These are phyloP conservation scores for Cataglyphis albicans DNA, from an alignment of 2,888 invertebrate genomes.

Conservation along the genomic window DNA sequence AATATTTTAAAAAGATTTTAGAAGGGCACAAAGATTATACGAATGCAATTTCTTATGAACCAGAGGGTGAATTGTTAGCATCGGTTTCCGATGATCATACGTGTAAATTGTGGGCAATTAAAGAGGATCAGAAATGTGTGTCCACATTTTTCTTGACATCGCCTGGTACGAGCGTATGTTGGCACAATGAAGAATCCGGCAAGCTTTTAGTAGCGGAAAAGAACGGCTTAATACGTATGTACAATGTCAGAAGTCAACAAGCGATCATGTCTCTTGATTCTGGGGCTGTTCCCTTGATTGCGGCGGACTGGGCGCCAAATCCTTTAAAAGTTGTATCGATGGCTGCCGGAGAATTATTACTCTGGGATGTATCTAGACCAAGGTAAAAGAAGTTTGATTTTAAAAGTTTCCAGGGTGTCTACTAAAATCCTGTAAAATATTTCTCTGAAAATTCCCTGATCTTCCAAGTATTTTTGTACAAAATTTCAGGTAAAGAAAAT, in stretches of 20 bases:
- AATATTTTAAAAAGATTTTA: constrained; percentile 86
- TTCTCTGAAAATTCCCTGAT: too few relatives aligned
- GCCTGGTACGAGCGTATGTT: constrained; percentile 89
- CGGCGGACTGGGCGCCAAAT: constrained; percentile 91
- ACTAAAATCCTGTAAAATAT: too few relatives aligned
- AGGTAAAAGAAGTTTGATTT: constrained; percentile 85
- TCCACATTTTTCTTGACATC: constrained; percentile 89
- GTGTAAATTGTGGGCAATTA: constrained; percentile 90
- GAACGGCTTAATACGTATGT: constrained; percentile 91
- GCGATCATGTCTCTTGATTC: constrained; percentile 90
- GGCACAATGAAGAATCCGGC: constrained; percentile 90
- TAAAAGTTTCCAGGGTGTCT: not conserved
- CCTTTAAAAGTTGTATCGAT: constrained; percentile 89
- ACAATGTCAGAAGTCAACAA: constrained; percentile 90
- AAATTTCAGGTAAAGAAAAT: too few relatives aligned
- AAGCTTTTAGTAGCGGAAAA: constrained; percentile 92
- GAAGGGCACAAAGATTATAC: constrained; percentile 90
- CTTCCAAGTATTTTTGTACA: too few relatives aligned
- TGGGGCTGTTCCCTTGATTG: constrained; percentile 88
- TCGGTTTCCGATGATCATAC: constrained; percentile 93
- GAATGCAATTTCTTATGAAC: constrained; percentile 90
- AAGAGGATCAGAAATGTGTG: constrained; percentile 87
- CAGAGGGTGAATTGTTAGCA: constrained; percentile 90
- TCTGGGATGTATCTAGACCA: constrained; percentile 90
- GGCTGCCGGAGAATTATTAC: constrained; percentile 89